Base-by-base conservation (phyloP, 2,113 vertebrate species). In the Corvus moneduloides region DNA sequence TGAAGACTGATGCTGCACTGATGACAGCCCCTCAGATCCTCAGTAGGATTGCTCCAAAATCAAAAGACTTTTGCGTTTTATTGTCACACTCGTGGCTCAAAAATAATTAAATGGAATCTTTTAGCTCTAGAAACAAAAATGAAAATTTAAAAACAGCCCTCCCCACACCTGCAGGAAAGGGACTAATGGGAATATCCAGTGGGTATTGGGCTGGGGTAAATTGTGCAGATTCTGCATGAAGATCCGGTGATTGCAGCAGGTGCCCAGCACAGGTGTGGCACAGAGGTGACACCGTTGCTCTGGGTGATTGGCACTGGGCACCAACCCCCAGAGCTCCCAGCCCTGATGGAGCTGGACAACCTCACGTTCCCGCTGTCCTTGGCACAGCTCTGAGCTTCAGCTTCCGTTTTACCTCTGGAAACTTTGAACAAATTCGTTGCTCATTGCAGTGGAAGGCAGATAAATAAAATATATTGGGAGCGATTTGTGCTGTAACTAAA, bases 61-160 rank as follows among this genome's bases (percentile, higher is more conserved):
- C 97, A 98, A 98, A 97, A 97, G 97, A 73, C 71, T 93, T 93
- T 81, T 88, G 93, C 87, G 33, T 96, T 95, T 97, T 97, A 96
- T 97, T 95, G 95, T 92, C 69, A 43, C 83, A 61, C 94, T 96
- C 9, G 24, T 84, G 86, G 96, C 94, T 95, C 83, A 76, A 91
- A 97, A 95, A 93, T 93, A 96, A 97, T 94, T 90, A 93, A 90
- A 92, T 91, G 67, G 84, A 86, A 91, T 94, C 78, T 97, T 97
- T 89, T 68, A 56, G 90, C 85, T 93, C 46, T 69, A 27, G 33
- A 96, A 96, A 96, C 90, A 95, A 88, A 97, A 91, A 66, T 22
- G 84, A 69, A 58, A 73, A 76, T 71, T 74, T 90, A 62, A 75
- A 90, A 89, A 9, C 87, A 49, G 55, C 33, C 55, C 35, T 9